phyloP scores from a whole-genome alignment of 2,113 vertebrate species.

The Gopherus evgoodei region DNA sequence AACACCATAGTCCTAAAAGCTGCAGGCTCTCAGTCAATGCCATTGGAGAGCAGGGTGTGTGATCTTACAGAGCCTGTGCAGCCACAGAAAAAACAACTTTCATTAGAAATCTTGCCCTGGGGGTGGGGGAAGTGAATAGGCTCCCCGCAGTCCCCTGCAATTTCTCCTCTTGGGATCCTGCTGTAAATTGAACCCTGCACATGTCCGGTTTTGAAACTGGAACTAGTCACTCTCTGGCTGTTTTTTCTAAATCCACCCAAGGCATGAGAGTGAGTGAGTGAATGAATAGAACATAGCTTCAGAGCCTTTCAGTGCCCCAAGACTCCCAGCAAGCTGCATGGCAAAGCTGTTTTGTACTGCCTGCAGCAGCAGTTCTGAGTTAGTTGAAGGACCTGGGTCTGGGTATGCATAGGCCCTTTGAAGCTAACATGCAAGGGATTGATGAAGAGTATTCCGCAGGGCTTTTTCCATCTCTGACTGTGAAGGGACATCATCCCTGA shows the following conservation, averaged over 20 bases:
- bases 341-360: background rate
- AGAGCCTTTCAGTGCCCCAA: background rate
- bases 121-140: background rate
- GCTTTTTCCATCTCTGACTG: background rate
- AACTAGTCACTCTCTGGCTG: background rate
- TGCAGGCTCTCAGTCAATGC: background rate
- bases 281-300: background rate
- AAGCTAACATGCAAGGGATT: background rate
- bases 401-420: background rate
- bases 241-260: background rate
- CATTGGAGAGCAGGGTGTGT: background rate
- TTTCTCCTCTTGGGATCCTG: background rate
- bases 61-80: background rate
- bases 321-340: background rate
- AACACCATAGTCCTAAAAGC: background rate
- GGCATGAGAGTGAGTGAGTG: background rate
- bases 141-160: background rate
- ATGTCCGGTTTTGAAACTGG: background rate
- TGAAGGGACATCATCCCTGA: background rate
- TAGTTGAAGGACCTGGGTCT: background rate
- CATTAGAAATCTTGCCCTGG: background rate
- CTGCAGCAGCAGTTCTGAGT: background rate
- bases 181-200: background rate
- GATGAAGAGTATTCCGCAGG: background rate
- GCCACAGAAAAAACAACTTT: background rate